These are phyloP conservation scores for Pristionchus fissidentatus DNA, from an alignment of 2,888 invertebrate genomes.

Conservation along the genomic window DNA sequence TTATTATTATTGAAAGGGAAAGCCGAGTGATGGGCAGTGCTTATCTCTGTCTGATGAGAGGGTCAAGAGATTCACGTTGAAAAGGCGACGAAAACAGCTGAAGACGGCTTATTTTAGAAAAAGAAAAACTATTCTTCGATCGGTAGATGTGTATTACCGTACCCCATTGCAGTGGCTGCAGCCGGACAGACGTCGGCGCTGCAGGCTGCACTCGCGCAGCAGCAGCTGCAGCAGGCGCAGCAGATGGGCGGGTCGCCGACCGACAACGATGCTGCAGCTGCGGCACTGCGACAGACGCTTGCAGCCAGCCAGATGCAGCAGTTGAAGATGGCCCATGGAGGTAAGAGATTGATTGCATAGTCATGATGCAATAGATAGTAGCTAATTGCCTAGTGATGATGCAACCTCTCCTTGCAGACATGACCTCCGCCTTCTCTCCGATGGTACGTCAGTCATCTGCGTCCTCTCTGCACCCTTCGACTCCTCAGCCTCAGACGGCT, in stretches of 20 bases:
- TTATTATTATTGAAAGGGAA: neutral
- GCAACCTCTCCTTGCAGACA: neutral
- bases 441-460: constrained; percentile 42
- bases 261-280: constrained; percentile 40
- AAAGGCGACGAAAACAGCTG: too few species aligned
- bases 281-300: constrained; percentile 63
- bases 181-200: constrained; percentile 24
- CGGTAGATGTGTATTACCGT: too few species aligned
- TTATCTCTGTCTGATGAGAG: constrained; percentile 48
- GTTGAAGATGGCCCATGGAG: constrained; percentile 50
- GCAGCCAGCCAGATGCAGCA: constrained; percentile 56
- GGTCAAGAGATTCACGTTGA: constrained; percentile 62
- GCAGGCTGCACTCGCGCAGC: constrained; percentile 12
- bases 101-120: too few species aligned
- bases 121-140: too few species aligned
- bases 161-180: constrained; percentile 42
- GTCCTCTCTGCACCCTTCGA: constrained; percentile 53
- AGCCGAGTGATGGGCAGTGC: neutral
- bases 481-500: constrained; percentile 18
- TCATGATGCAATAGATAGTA: neutral
- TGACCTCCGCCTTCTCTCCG: neutral
- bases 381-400: too few species aligned
- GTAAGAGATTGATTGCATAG: too few species aligned
- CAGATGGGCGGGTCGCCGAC: constrained; percentile 11
- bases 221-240: neutral